Conservation (phyloP, 2,797 vertebrate genomes). For the Spondyliosoma cantharus region DNA sequence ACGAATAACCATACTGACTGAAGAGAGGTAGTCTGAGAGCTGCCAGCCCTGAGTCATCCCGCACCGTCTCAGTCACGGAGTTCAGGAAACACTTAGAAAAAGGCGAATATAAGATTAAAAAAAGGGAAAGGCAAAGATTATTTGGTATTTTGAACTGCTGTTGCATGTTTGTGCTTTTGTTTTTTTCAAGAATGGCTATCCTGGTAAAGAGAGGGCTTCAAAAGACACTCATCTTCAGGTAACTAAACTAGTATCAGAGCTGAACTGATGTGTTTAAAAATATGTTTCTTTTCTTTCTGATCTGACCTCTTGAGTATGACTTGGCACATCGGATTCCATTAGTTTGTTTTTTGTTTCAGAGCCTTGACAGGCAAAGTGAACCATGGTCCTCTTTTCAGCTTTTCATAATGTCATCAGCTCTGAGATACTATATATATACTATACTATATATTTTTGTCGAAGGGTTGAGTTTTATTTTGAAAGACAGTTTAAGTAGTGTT, state of each 20-base stretch:
- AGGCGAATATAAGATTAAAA: constrained; percentile 9
- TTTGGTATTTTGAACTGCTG: constrained; percentile 76
- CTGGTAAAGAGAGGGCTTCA: constrained; percentile 86
- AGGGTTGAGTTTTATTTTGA: constrained; percentile 7
- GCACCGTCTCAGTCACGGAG: constrained; percentile 23
- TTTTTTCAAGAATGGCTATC: constrained; percentile 87
- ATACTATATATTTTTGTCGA: constrained; percentile 5
- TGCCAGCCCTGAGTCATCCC: constrained; percentile 29
- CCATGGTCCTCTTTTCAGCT: constrained; percentile 17
- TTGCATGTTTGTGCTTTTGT: constrained; percentile 84
- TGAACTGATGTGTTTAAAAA: constrained; percentile 20
- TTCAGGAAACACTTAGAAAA: constrained; percentile 26
- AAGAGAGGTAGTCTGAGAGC: constrained; percentile 48
- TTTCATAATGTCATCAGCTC: not conserved
- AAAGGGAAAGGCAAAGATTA: constrained; percentile 49
- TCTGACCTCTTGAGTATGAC: constrained; percentile 34
- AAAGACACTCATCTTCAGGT: constrained; percentile 86
- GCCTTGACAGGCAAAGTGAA: not conserved
- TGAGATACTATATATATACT: no score
- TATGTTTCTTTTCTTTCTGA: constrained; percentile 45
- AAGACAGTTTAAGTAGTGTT: not conserved
- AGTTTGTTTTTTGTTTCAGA: not conserved
- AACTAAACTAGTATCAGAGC: constrained; percentile 72
- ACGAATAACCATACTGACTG: constrained; percentile 42
- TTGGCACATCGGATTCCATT: constrained; percentile 17